A percentile compares a stretch with the other conserved stretches of the same genome.
Conservation (phyloP, 2,888 invertebrate species). For the Orthosia cruda region DNA sequence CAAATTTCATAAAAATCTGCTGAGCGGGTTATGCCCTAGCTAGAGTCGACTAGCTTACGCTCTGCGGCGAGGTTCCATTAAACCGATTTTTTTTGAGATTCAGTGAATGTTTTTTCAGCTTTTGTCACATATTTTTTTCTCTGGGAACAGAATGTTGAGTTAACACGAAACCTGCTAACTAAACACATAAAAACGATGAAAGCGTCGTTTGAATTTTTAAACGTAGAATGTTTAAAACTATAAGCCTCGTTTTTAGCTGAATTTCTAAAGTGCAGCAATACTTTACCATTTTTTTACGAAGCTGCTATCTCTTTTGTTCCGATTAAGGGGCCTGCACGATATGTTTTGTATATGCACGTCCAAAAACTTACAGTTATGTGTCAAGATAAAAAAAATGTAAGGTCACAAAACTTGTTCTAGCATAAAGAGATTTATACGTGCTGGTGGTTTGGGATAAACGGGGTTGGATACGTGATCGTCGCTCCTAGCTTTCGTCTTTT, state of each 20-base stretch:
- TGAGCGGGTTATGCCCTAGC: neutral
- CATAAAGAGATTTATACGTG: conserved; percentile 65
- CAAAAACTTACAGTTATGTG: conserved; percentile 52
- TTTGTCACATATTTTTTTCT: neutral
- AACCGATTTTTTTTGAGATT: neutral
- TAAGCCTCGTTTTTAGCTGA: conserved; percentile 15
- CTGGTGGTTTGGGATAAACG: conserved; percentile 62
- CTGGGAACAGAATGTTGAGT: neutral
- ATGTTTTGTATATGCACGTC: conserved; percentile 41
- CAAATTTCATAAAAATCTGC: conserved; percentile 18
- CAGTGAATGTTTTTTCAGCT: neutral
- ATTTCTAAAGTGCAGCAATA: conserved; percentile 24
- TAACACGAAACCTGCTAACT: neutral
- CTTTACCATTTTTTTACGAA: conserved; percentile 27
- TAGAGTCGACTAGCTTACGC: conserved; percentile 2
- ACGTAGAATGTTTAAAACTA: conserved; percentile 8
- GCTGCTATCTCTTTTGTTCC: conserved; percentile 13
- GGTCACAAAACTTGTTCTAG: conserved; percentile 61
- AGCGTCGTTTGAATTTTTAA: conserved; percentile 14
- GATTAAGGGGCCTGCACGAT: conserved; percentile 25
- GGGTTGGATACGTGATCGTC: conserved; percentile 60
- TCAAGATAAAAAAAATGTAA: conserved; percentile 59
- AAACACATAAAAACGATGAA: conserved; percentile 4
- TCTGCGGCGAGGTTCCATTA: neutral
- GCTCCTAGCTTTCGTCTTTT: conserved; percentile 59